Percentiles rank a stretch among this genome's conserved stretches.
Evolutionary conservation across 2,113 vertebrate species (phyloP).

Genomic region (Calidris pygmaea): DNA sequence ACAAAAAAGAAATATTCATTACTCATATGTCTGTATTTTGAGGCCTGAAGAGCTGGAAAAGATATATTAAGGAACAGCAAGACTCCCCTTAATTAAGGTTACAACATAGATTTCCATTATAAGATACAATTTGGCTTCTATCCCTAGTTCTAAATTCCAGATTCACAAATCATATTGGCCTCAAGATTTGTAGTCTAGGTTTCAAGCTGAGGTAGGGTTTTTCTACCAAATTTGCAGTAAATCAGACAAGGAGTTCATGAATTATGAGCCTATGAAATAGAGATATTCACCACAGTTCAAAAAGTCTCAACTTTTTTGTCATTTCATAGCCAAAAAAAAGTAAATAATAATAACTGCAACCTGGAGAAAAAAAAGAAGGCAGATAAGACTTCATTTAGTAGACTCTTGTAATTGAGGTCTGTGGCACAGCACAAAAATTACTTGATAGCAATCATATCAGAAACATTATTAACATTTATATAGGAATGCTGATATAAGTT

Average conservation of each 20-base stretch:
- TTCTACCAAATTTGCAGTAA: conserved; percentile 37
- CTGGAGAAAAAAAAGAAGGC: not conserved
- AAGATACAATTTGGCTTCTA: conserved; percentile 6
- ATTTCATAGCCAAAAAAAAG: not conserved
- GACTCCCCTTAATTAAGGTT: not conserved
- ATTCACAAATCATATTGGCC: conserved; percentile 15
- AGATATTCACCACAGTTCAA: conserved; percentile 31
- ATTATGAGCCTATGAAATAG: conserved; percentile 13
- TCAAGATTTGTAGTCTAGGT: conserved; percentile 25
- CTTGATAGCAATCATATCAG: not conserved
- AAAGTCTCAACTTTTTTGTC: conserved; percentile 3
- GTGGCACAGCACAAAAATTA: not conserved
- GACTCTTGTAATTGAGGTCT: not conserved
- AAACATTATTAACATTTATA: conserved; percentile 40
- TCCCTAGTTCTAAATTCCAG: not conserved
- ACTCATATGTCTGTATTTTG: not conserved
- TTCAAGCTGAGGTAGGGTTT: not conserved
- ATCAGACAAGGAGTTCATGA: not conserved
- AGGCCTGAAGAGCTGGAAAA: not conserved
- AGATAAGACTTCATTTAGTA: conserved; percentile 2
- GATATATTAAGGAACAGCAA: not conserved
- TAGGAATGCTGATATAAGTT: not conserved
- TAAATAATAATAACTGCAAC: conserved; percentile 20
- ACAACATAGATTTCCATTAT: not conserved
- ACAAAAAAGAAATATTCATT: not conserved